Evolutionary conservation across 2,888 invertebrate species (phyloP).

Genomic region (Caenorhabditis zanzibari): DNA sequence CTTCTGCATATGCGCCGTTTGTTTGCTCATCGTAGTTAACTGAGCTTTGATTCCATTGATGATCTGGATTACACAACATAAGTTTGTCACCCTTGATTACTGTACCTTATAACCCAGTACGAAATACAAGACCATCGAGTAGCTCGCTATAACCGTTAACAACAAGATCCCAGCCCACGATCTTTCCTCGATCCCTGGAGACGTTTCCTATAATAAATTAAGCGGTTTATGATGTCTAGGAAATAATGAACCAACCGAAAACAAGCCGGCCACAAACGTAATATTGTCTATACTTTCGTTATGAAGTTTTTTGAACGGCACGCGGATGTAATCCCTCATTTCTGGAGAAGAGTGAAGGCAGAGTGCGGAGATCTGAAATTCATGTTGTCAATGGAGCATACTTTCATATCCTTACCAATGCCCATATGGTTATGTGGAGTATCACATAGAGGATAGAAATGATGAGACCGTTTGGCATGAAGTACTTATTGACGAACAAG

Average conservation of each 20-base stretch:
- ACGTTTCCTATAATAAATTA: constrained; percentile 9
- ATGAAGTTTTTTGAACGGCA: not conserved
- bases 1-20: constrained; percentile 24
- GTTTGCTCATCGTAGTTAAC: constrained; percentile 3
- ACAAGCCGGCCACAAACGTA: constrained; percentile 22
- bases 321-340: constrained; percentile 25
- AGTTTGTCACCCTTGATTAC: not conserved
- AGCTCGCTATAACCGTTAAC: constrained; percentile 7
- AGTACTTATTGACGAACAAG: not conserved
- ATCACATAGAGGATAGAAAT: constrained; percentile 2
- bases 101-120: constrained; percentile 12
- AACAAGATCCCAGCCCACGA: constrained; percentile 26
- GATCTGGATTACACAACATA: constrained; percentile 9
- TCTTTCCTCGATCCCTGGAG: not conserved
- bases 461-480: constrained; percentile 18
- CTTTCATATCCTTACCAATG: not conserved
- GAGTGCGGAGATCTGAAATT: not conserved
- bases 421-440: constrained; percentile 13
- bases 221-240: not conserved
- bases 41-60: not conserved
- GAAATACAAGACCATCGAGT: constrained; percentile 17
- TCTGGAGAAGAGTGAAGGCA: constrained; percentile 13
- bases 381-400: not conserved
- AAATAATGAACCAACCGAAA: too few relatives aligned
- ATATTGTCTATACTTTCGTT: constrained; percentile 12